A percentile compares a stretch with the other conserved stretches of the same genome.
phyloP scores from a whole-genome alignment of 2,888 invertebrate genomes.

The Celastrina argiolus region DNA sequence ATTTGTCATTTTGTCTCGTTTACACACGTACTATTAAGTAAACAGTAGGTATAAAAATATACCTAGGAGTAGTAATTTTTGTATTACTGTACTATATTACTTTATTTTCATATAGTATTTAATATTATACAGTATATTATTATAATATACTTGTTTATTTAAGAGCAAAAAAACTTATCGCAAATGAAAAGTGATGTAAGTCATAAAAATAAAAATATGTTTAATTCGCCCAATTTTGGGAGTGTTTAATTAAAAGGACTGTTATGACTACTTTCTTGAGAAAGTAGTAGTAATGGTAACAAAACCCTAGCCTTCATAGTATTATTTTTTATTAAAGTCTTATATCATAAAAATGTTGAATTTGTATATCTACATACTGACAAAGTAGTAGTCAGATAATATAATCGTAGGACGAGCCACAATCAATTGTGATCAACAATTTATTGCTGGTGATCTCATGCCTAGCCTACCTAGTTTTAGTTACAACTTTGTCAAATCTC shows the following conservation, averaged over 20 bases:
- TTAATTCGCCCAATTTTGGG: neutral
- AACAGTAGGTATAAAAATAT: neutral
- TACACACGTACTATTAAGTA: neutral
- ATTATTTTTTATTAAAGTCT: too few species aligned
- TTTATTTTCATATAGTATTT: too few species aligned
- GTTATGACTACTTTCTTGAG: too few species aligned
- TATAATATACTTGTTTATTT: neutral
- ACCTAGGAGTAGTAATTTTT: neutral
- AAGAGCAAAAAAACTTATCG: neutral
- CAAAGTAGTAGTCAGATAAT: constrained; percentile 8
- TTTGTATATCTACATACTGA: too few species aligned
- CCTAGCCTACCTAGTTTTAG: constrained; percentile 25
- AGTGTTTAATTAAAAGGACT: too few species aligned
- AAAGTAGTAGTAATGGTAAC: too few species aligned
- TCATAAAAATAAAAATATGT: neutral
- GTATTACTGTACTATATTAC: too few species aligned
- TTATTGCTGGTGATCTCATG: constrained; percentile 33
- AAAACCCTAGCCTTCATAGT: too few species aligned
- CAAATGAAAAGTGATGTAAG: neutral
- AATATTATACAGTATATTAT: too few species aligned
- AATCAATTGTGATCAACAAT: constrained; percentile 26
- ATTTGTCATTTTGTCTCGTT: neutral
- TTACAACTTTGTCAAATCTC: constrained; percentile 27
- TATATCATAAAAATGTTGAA: too few species aligned
- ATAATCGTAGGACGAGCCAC: constrained; percentile 35